Evolutionary conservation across 2,797 vertebrate species (phyloP), one percentile per base, ranked within the genome.

Genomic region (Caiman crocodilus): DNA sequence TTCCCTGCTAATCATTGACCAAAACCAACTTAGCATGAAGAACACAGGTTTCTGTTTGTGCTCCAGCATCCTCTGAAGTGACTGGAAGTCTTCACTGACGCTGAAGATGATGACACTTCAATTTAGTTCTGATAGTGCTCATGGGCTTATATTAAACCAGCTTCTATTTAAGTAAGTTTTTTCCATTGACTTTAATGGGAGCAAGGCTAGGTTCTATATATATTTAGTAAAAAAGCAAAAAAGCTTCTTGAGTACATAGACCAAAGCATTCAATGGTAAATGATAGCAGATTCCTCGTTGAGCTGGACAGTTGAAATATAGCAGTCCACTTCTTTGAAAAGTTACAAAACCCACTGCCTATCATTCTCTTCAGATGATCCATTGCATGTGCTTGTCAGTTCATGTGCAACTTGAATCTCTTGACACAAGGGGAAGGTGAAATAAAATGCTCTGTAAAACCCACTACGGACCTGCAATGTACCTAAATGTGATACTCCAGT

Each of bases 401-500:
- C 64, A 0, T 55, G 79, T 95, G 97, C 97, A 98, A 97, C 95
- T 89, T 87, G 96, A 98, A 97, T 97, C 95, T 75, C 94, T 94
- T 97, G 97, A 97, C 96, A 95, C 57, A 92, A 93, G 91, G 85
- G 91, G 97, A 97, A 97, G 92, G 96, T 96, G 97, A 98, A 97
- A 96, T 97, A 95, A 97, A 97, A 97, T 90, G 77, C 94, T 95
- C 94, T 96, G 89, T 96, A 97, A 98, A 98, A 96, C 90, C 93
- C 73, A 76, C 94, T 82, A 81, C 87, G 80, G 84, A 94, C 89
- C 96, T 93, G 92, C 95, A 93, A 71, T 91, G 82, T 94, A 91
- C 95, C 94, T 96, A 96, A 96, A 98, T 69, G 82, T 89, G 97
- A 97, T 97, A 97, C 95, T 96, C 26, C 17, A 93, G 89, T 97